Base-by-base conservation (phyloP, 2,797 vertebrate species). In the Gallinago solitaria region DNA sequence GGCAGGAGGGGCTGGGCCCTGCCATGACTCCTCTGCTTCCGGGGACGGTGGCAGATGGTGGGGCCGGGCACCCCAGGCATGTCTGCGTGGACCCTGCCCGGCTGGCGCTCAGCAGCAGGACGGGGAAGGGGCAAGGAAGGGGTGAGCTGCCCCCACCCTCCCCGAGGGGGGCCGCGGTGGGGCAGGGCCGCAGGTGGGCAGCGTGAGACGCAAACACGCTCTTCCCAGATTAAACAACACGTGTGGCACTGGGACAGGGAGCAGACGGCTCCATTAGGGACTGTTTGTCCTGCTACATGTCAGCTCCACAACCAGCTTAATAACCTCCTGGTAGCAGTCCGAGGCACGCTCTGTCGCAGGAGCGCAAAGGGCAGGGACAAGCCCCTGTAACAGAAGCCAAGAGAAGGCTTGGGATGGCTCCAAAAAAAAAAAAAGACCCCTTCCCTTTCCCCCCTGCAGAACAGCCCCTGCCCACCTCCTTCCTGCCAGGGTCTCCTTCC, bases 121-220 rank as follows among this genome's bases (percentile, higher is more conserved):
- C 1, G 15, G 32, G 59, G 23, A 77, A 77, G 0, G 50, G 70
- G 21, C 0, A 0, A 81, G 30, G 28, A 69, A 70, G 35, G 48
- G n/a, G 16, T 0, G 3, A 61, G 32, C 9, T 74, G 33, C 25
- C 53, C 89, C 53, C 57, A 82, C 70, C 57, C 32, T 61, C 24
- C 48, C 4, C 0, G 2, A 48, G 24, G 37, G 4, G 59, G 30
- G 71, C 56, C 0, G 0, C 25, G 6, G 63, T 39, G 9, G 2
- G 76, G 47, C 30, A 56, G 56, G 18, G 12, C 74, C 60, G 59
- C 10, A 64, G 75, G 76, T 77, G 53, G 45, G 51, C 59, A 75
- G 27, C 59, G 0, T 0, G 47, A 48, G 0, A 1, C 35, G 59
- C 56, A 87, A 79, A 89, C 64, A 67, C 0, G 0, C 17, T 67